Evolutionary conservation across 1,140 invertebrate genomes (phyloP).

Genomic region (Drosophila santomea): DNA sequence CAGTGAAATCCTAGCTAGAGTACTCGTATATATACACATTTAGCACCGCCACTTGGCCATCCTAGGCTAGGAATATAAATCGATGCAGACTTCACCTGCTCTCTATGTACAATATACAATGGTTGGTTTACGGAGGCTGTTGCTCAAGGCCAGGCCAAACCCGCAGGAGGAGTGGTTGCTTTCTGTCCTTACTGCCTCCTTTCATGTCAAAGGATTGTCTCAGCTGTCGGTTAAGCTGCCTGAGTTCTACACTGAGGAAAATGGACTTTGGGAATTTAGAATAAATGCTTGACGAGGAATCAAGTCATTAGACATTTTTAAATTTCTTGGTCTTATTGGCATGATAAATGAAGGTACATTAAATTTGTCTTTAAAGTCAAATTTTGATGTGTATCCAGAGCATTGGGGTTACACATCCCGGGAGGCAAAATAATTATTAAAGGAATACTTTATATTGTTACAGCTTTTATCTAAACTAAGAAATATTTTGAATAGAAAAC

Average conservation of each 20-base stretch:
- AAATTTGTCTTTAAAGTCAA: too few relatives aligned
- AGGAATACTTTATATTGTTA: too few relatives aligned
- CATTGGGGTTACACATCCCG: too few relatives aligned
- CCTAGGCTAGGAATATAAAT: conserved; percentile 12
- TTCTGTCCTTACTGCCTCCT: background rate
- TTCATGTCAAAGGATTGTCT: conserved; percentile 5
- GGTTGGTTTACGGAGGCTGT: conserved; percentile 6
- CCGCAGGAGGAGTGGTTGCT: background rate
- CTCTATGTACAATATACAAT: conserved; percentile 25
- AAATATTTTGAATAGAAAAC: background rate
- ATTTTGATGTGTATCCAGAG: too few relatives aligned
- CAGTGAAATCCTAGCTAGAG: conserved; percentile 40
- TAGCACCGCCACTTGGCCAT: conserved; percentile 43
- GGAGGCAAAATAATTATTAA: too few relatives aligned
- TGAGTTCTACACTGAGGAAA: conserved; percentile 3
- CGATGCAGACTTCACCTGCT: conserved; percentile 5
- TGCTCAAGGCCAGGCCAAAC: conserved; percentile 11
- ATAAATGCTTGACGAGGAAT: background rate
- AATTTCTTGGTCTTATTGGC: too few relatives aligned
- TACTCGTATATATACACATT: conserved; percentile 28
- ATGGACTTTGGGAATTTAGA: background rate
- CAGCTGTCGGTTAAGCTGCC: background rate
- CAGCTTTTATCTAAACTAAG: too few relatives aligned
- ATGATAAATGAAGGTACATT: too few relatives aligned
- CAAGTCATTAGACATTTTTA: too few relatives aligned